These are phyloP conservation scores for Lamprologus callipterus DNA, from an alignment of 2,113 vertebrate species.

Conservation along the genomic window DNA sequence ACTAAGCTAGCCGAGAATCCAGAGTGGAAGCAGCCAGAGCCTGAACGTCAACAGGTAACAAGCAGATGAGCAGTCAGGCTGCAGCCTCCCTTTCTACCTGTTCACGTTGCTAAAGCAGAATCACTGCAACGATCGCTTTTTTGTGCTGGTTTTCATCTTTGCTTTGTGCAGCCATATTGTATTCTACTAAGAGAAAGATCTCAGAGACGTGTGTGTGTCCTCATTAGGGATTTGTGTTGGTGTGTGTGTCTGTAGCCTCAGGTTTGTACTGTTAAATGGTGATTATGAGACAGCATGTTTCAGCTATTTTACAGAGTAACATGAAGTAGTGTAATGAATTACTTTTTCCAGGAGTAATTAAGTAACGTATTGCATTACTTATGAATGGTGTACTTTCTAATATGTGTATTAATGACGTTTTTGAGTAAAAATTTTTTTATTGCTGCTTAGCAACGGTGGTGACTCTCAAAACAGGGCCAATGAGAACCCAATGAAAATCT, in stretches of 20 bases:
- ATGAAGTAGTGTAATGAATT: neutral
- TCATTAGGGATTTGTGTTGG: neutral
- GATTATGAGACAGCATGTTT: neutral
- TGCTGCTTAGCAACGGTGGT: neutral
- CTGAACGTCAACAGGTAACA: neutral
- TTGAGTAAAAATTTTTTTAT: fast-evolving
- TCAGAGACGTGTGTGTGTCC: neutral
- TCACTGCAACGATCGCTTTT: neutral
- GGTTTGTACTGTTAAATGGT: neutral
- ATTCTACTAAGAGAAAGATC: neutral
- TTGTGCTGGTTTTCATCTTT: neutral
- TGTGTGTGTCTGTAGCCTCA: neutral
- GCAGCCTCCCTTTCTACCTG: neutral
- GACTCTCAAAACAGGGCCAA: neutral
- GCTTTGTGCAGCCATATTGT: neutral
- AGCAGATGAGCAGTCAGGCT: neutral
- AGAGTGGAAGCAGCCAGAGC: neutral
- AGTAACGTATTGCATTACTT: neutral
- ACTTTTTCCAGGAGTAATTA: neutral
- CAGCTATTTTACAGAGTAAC: neutral
- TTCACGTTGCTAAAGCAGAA: neutral
- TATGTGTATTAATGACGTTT: neutral
- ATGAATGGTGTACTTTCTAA: neutral
- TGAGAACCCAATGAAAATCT: neutral
- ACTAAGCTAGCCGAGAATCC: neutral